These are phyloP conservation scores for Synanthedon andrenaeformis DNA, from an alignment of 2,888 invertebrate species.

Conservation along the genomic window DNA sequence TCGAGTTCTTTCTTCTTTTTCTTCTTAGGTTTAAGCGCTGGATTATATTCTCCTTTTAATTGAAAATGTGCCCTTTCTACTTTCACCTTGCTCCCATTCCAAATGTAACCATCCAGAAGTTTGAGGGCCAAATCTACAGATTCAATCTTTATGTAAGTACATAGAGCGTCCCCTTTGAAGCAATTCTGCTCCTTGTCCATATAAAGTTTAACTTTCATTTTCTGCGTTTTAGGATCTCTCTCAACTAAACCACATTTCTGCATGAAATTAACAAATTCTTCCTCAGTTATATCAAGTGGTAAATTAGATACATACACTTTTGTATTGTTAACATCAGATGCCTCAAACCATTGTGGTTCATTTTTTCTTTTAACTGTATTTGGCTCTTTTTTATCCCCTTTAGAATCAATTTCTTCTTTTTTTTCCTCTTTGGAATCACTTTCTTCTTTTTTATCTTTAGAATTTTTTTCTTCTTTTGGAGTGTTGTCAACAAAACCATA, in stretches of 20 bases:
- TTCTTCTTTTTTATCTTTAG: constrained; percentile 35
- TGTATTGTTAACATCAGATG: constrained; percentile 85
- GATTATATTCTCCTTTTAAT: constrained; percentile 94
- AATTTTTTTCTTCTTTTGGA: constrained; percentile 27
- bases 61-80: constrained; percentile 96
- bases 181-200: constrained; percentile 80
- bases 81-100: constrained; percentile 82
- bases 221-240: constrained; percentile 82
- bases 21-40: constrained; percentile 89
- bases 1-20: constrained; percentile 91
- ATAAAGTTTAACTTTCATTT: constrained; percentile 93
- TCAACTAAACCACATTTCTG: constrained; percentile 96
- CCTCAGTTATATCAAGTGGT: constrained; percentile 88
- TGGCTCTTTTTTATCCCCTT: constrained; percentile 41
- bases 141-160: constrained; percentile 96
- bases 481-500: constrained; percentile 86
- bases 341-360: constrained; percentile 90
- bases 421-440: constrained; percentile 19
- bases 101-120: constrained; percentile 87
- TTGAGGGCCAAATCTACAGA: constrained; percentile 94
- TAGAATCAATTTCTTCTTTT: constrained; percentile 28
- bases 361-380: constrained; percentile 65
- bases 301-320: constrained; percentile 96
- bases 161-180: constrained; percentile 95
- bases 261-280: constrained; percentile 93